Evolutionary conservation across 1,140 invertebrate genomes (phyloP).

Genomic region (Drosophila jambulina): DNA sequence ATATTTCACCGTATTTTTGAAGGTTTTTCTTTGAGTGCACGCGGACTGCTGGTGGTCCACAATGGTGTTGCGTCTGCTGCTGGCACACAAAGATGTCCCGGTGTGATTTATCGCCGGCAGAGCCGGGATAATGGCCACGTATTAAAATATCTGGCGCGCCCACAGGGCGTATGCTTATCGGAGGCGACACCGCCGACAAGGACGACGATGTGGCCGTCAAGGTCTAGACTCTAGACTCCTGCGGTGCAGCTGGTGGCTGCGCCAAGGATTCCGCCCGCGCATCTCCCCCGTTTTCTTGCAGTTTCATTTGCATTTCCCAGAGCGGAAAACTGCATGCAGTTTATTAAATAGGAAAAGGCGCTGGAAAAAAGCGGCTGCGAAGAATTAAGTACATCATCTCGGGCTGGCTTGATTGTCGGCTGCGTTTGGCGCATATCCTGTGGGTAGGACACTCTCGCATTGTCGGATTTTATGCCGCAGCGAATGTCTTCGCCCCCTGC

Average conservation of each 20-base stretch:
- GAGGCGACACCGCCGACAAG: conserved; percentile 63
- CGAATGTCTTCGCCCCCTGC: conserved; percentile 50
- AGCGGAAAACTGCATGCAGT: conserved; percentile 64
- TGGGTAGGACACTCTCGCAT: conserved; percentile 63
- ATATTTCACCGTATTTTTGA: background rate
- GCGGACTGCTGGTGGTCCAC: conserved; percentile 33
- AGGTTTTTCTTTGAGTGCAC: conserved; percentile 1
- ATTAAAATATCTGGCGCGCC: conserved; percentile 82
- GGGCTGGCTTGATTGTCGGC: conserved; percentile 59
- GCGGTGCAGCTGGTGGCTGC: conserved; percentile 63
- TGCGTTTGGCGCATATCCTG: conserved; percentile 78
- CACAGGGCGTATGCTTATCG: conserved; percentile 78
- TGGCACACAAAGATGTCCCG: conserved; percentile 80
- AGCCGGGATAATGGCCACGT: conserved; percentile 80
- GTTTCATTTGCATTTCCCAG: conserved; percentile 66
- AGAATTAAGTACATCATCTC: conserved; percentile 80
- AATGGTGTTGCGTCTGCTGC: conserved; percentile 68
- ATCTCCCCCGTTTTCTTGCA: conserved; percentile 25
- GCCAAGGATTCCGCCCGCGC: conserved; percentile 40
- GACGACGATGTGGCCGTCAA: conserved; percentile 60
- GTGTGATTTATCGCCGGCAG: conserved; percentile 79
- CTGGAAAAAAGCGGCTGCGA: conserved; percentile 20
- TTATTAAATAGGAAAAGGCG: conserved; percentile 71
- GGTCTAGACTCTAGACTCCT: conserved; percentile 82
- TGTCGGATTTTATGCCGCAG: conserved; percentile 73